Percentiles rank a stretch among this genome's conserved stretches.
phyloP scores from a whole-genome alignment of 2,113 vertebrate genomes.

The Phrynosoma blainvillii region DNA sequence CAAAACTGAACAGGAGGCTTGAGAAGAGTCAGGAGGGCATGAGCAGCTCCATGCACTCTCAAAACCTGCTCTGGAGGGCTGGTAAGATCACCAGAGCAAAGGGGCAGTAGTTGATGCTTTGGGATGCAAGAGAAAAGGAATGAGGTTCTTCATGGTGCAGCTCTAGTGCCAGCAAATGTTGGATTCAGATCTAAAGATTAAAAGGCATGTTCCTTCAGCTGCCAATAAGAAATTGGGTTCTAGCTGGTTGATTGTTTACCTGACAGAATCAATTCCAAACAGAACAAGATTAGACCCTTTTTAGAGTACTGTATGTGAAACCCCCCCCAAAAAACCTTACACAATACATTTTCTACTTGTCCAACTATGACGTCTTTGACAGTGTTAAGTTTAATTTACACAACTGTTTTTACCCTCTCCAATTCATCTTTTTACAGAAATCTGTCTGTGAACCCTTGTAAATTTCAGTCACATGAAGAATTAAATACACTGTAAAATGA shows the following conservation, averaged over 20 bases:
- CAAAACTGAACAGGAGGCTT: no score
- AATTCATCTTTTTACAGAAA: not conserved
- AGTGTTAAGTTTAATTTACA: slow-evolving; percentile 21
- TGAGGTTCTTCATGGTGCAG: not conserved
- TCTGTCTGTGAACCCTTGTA: not conserved
- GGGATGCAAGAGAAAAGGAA: not conserved
- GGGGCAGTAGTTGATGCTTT: no score
- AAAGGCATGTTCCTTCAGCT: not conserved
- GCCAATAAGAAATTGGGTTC: not conserved
- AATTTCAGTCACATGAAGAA: not conserved
- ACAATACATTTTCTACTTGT: not conserved
- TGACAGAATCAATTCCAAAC: not conserved
- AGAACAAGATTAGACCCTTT: not conserved
- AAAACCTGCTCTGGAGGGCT: no score
- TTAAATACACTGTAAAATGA: not conserved
- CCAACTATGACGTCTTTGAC: not conserved
- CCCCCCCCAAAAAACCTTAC: not conserved
- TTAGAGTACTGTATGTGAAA: not conserved
- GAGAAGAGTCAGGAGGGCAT: no score
- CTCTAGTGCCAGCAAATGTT: no score
- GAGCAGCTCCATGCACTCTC: no score
- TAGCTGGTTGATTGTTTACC: not conserved
- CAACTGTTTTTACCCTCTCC: not conserved
- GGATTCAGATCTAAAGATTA: not conserved
- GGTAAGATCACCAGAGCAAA: no score